A percentile compares a stretch with the other conserved stretches of the same genome.
These are phyloP conservation scores for Eira barbara DNA, from an alignment of 2,113 vertebrate genomes.

Conservation along the genomic window DNA sequence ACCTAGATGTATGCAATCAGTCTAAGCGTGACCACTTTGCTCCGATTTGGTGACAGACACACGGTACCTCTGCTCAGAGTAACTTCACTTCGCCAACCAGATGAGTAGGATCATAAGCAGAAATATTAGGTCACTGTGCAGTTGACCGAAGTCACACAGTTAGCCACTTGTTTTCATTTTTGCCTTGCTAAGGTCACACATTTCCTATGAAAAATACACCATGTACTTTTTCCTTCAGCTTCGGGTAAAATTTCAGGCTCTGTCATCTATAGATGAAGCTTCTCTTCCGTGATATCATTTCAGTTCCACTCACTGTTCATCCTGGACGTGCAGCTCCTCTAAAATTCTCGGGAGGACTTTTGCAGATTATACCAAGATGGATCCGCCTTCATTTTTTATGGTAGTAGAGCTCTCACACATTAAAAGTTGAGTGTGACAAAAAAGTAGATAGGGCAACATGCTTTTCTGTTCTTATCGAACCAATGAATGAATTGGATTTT, in stretches of 20 bases:
- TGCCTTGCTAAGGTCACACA: slow-evolving; percentile 9
- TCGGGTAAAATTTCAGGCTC: slow-evolving; percentile 20
- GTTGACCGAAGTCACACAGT: slow-evolving; percentile 45
- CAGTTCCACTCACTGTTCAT: slow-evolving; percentile 43
- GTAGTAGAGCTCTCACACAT: slow-evolving; percentile 14
- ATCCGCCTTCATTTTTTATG: slow-evolving; percentile 45
- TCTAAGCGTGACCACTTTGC: neutral
- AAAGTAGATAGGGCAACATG: slow-evolving; percentile 3
- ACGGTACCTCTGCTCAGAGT: neutral
- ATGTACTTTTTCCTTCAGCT: slow-evolving; percentile 41
- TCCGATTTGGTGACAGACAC: neutral
- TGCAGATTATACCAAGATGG: slow-evolving; percentile 42
- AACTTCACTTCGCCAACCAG: slow-evolving; percentile 41
- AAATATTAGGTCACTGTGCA: neutral
- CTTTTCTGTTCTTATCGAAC: neutral
- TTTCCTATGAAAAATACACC: slow-evolving; percentile 14
- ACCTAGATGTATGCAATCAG: neutral
- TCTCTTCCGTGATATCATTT: slow-evolving; percentile 41
- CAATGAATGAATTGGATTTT: neutral
- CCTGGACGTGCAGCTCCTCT: slow-evolving; percentile 47
- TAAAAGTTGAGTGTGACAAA: neutral
- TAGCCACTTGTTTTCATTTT: slow-evolving; percentile 14
- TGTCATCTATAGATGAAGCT: slow-evolving; percentile 31
- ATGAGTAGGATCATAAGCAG: slow-evolving; percentile 9
- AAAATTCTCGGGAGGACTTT: slow-evolving; percentile 53